Evolutionary conservation across 1,140 invertebrate species (phyloP).

Genomic region (Drosophila parabipectinata): DNA sequence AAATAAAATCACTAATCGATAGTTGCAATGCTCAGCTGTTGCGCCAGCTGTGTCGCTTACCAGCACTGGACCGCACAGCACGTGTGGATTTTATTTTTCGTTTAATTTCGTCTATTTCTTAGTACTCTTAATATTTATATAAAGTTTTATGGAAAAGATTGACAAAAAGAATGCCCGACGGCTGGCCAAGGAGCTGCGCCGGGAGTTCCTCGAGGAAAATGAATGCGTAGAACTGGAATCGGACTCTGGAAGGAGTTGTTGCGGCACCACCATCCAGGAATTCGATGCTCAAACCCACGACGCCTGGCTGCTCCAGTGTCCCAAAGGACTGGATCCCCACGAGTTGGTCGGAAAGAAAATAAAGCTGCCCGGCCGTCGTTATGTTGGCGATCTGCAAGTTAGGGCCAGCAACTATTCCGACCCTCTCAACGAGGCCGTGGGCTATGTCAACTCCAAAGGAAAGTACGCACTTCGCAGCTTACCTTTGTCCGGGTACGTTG

Average conservation of each 20-base stretch:
- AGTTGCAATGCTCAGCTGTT: background rate
- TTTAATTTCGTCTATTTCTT: background rate
- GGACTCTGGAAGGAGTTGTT: background rate
- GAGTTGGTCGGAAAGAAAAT: constrained; percentile 35
- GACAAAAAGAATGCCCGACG: background rate
- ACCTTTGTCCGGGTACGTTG: constrained; percentile 32
- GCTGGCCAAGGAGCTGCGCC: background rate
- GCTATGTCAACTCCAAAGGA: constrained; percentile 47
- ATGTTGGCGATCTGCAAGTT: constrained; percentile 43
- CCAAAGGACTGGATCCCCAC: constrained; percentile 35
- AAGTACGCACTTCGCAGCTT: constrained; percentile 32
- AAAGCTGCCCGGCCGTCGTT: constrained; percentile 60
- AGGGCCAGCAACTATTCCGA: constrained; percentile 16
- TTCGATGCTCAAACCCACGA: constrained; percentile 52
- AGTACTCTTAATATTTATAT: constrained; percentile 2
- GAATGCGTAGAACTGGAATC: constrained; percentile 1
- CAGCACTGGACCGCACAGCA: constrained; percentile 32
- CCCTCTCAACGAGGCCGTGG: constrained; percentile 22
- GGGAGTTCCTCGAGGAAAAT: constrained; percentile 36
- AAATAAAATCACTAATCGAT: constrained; percentile 8
- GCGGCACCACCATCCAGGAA: constrained; percentile 6
- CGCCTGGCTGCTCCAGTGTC: constrained; percentile 64
- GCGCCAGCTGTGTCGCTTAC: background rate
- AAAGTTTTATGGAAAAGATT: constrained; percentile 12
- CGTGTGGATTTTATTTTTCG: constrained; percentile 26